Evolutionary conservation across 2,113 vertebrate genomes (phyloP).

Genomic region (Brachyhypopomus gauderio): DNA sequence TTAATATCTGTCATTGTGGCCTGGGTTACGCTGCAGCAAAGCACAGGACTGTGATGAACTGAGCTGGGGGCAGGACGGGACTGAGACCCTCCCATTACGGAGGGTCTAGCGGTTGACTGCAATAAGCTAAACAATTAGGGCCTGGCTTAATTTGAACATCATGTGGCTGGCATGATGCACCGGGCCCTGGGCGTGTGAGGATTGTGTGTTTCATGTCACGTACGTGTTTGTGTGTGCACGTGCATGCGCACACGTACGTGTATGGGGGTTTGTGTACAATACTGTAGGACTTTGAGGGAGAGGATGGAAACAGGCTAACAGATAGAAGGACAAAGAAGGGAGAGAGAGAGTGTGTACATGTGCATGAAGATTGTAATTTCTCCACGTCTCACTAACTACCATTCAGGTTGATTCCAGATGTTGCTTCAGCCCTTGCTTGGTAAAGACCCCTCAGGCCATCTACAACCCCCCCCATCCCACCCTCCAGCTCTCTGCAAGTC

Average conservation of each 20-base stretch:
- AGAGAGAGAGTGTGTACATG: conserved; percentile 15
- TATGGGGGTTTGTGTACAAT: conserved; percentile 12
- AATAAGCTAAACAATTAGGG: conserved; percentile 53
- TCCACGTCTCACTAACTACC: conserved; percentile 37
- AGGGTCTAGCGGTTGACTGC: conserved; percentile 28
- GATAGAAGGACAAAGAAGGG: too few relatives aligned
- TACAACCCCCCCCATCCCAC: conserved; percentile 62
- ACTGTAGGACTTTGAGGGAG: too few relatives aligned
- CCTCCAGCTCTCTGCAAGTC: conserved; percentile 70
- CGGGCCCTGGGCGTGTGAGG: background rate
- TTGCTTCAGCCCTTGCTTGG: conserved; percentile 75
- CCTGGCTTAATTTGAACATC: conserved; percentile 19
- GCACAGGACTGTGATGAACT: conserved; percentile 58
- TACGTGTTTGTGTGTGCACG: too few relatives aligned
- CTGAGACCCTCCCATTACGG: conserved; percentile 41
- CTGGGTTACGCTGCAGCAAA: conserved; percentile 51
- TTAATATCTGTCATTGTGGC: conserved; percentile 48
- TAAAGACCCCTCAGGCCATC: conserved; percentile 66
- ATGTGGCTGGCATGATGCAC: conserved; percentile 13
- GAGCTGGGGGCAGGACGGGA: conserved; percentile 32
- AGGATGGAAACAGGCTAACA: too few relatives aligned
- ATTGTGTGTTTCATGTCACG: background rate
- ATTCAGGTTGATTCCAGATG: conserved; percentile 74
- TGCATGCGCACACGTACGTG: too few relatives aligned
- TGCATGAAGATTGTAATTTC: conserved; percentile 39